phyloP scores from a whole-genome alignment of 2,797 vertebrate species.

The Varecia variegata region DNA sequence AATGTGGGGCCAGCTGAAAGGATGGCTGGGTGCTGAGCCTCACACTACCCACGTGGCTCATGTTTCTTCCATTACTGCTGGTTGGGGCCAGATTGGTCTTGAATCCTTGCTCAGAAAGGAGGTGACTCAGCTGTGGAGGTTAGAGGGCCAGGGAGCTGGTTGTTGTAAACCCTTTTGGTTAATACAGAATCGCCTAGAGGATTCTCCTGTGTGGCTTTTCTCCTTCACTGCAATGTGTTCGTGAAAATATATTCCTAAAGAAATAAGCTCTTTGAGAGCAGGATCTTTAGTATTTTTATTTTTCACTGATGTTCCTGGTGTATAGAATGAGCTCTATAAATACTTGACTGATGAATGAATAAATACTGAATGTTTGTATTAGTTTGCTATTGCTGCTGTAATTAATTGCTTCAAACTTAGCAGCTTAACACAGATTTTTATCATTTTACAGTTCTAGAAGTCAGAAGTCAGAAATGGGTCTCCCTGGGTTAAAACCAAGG shows the following conservation, averaged over 20 bases:
- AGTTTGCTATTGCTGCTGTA: background rate
- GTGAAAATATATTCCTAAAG: background rate
- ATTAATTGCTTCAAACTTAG: background rate
- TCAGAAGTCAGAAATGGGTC: background rate
- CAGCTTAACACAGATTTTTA: background rate
- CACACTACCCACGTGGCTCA: background rate
- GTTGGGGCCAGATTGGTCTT: background rate
- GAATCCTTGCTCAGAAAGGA: background rate
- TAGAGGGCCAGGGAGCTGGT: background rate
- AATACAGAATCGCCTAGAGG: background rate
- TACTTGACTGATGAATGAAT: background rate
- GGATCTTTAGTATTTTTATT: background rate
- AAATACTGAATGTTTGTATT: background rate
- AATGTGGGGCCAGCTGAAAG: background rate
- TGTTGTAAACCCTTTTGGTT: background rate
- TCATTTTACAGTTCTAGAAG: background rate
- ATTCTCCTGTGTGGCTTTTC: background rate
- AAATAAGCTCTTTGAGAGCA: background rate
- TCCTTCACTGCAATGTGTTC: background rate
- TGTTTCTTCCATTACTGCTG: background rate
- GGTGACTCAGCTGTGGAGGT: background rate
- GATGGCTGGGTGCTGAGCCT: background rate
- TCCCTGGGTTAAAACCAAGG: background rate
- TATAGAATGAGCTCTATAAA: background rate
- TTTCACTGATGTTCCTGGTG: background rate